phyloP scores from a whole-genome alignment of 2,888 invertebrate species.

The Drosophila siamana region DNA sequence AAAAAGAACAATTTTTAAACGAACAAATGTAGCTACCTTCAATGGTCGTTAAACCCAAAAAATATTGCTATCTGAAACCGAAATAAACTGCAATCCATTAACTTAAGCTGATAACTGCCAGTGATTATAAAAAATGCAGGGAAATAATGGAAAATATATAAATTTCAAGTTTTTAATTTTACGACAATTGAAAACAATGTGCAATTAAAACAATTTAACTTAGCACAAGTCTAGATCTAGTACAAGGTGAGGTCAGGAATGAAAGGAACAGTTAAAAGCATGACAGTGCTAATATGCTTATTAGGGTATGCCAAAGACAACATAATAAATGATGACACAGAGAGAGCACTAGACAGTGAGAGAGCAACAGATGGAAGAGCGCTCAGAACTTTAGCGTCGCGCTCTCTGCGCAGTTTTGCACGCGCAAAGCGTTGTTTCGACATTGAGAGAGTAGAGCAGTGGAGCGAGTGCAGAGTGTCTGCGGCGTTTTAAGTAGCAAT shows the following conservation, averaged over 20 bases:
- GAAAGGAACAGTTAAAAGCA: not conserved
- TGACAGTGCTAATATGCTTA: not conserved
- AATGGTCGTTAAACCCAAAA: not conserved
- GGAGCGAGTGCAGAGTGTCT: slow-evolving; percentile 1
- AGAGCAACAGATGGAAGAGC: slow-evolving; percentile 2
- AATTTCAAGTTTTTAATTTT: not conserved
- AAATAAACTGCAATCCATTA: slow-evolving; percentile 8
- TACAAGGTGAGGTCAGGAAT: not conserved
- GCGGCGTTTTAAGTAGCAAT: slow-evolving; percentile 45
- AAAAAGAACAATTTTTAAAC: not conserved
- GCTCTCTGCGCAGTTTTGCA: not conserved
- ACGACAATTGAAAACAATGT: not conserved
- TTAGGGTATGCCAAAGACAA: slow-evolving; percentile 1
- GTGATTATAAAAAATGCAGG: not conserved
- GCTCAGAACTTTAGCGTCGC: not conserved
- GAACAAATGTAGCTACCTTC: not conserved
- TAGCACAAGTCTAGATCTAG: not conserved
- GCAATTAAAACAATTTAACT: not conserved
- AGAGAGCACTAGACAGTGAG: not conserved
- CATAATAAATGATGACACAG: not conserved
- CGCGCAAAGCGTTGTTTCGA: not conserved
- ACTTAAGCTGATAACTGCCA: not conserved
- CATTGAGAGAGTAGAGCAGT: slow-evolving; percentile 29
- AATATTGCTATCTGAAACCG: slow-evolving; percentile 2
- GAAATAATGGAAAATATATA: not conserved